phyloP scores from a whole-genome alignment of 2,888 invertebrate genomes.

The Dendrolimus houi region DNA sequence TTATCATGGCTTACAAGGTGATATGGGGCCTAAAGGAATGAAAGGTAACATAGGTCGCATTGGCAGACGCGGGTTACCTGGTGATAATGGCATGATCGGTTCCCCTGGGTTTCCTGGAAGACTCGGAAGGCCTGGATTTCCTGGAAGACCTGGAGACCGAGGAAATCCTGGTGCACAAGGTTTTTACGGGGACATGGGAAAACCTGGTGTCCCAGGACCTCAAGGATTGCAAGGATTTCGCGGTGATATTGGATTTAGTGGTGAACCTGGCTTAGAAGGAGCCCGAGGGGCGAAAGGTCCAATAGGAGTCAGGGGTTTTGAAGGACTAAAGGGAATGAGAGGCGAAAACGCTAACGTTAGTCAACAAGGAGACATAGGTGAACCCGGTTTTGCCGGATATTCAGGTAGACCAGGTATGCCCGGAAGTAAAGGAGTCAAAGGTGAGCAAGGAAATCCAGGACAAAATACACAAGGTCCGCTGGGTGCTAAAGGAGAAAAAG shows the following conservation, averaged over 20 bases:
- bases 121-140: slow-evolving; percentile 35
- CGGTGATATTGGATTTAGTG: slow-evolving; percentile 35
- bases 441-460: slow-evolving; percentile 77
- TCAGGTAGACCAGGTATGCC: slow-evolving; percentile 52
- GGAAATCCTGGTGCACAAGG: slow-evolving; percentile 86
- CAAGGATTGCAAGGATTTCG: slow-evolving; percentile 66
- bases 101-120: slow-evolving; percentile 58
- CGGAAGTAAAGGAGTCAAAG: slow-evolving; percentile 68
- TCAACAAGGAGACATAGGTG: slow-evolving; percentile 73
- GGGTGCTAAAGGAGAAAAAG: slow-evolving; percentile 79
- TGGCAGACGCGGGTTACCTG: slow-evolving; percentile 51
- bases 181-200: slow-evolving; percentile 51
- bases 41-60: slow-evolving; percentile 73
- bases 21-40: slow-evolving; percentile 64
- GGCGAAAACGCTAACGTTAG: slow-evolving; percentile 80
- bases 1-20: slow-evolving; percentile 44
- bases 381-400: slow-evolving; percentile 68
- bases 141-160: slow-evolving; percentile 78
- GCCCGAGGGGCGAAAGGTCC: slow-evolving; percentile 56
- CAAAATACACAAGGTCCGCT: slow-evolving; percentile 50
- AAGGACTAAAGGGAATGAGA: slow-evolving; percentile 71
- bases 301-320: slow-evolving; percentile 68
- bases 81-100: slow-evolving; percentile 53
- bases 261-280: slow-evolving; percentile 39
- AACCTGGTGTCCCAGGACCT: slow-evolving; percentile 53